These are phyloP conservation scores for Corythornis madagascariensis DNA, from an alignment of 2,113 vertebrate species.

Conservation along the genomic window DNA sequence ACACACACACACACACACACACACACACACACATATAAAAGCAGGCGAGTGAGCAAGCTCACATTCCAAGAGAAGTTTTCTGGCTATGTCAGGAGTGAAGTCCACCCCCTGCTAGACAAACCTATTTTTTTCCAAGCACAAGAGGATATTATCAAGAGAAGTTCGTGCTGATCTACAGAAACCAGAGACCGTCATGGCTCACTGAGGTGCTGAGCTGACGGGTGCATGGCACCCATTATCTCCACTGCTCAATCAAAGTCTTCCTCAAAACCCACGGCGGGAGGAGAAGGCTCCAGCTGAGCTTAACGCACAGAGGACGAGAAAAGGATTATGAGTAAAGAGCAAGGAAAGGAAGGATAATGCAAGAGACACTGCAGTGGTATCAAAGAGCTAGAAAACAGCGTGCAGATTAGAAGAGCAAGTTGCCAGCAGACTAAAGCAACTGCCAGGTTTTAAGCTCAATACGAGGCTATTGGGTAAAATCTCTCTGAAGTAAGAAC, in stretches of 20 bases:
- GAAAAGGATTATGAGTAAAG: conserved; percentile 16
- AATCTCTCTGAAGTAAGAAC: too few relatives aligned
- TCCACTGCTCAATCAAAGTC: conserved; percentile 72
- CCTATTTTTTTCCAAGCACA: conserved; percentile 53
- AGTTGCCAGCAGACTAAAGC: background rate
- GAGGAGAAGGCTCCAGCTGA: conserved; percentile 36
- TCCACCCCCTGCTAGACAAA: conserved; percentile 44
- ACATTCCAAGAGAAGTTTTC: conserved; percentile 60
- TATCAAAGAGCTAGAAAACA: background rate
- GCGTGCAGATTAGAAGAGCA: background rate
- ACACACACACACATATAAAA: conserved; percentile 21
- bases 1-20: conserved; percentile 13
- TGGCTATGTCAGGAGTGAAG: conserved; percentile 39
- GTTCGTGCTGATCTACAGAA: conserved; percentile 72
- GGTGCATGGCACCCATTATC: conserved; percentile 72
- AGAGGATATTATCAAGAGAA: conserved; percentile 70
- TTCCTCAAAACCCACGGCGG: conserved; percentile 67
- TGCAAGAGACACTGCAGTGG: background rate
- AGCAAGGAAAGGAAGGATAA: conserved; percentile 6
- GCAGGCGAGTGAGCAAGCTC: background rate
- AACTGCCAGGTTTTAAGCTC: background rate
- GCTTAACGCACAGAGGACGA: background rate
- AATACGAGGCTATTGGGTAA: too few relatives aligned
- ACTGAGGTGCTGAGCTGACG: conserved; percentile 79
- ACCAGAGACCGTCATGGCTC: conserved; percentile 68